Conservation (phyloP, 1,140 invertebrate species). For the Mercenaria mercenaria region DNA sequence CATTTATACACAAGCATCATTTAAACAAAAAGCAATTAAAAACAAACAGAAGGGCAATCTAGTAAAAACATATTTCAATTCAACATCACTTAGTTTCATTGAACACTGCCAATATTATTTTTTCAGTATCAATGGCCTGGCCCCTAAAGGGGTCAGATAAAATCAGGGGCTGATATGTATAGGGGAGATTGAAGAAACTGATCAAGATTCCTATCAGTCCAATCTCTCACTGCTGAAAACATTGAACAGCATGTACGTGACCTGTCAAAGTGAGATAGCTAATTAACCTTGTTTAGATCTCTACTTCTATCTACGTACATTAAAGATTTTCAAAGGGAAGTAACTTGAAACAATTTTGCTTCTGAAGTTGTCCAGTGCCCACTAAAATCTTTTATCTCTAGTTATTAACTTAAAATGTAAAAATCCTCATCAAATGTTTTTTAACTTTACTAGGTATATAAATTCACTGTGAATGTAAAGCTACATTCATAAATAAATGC, state of each 20-base stretch:
- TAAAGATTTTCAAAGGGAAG: background rate
- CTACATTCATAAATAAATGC: no score
- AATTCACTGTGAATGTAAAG: no score
- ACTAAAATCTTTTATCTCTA: no score
- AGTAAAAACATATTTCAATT: slow-evolving; percentile 36
- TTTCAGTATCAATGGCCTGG: slow-evolving; percentile 10
- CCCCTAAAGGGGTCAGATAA: slow-evolving; percentile 15
- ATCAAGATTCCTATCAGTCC: background rate
- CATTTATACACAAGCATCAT: background rate
- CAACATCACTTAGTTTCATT: slow-evolving; percentile 41
- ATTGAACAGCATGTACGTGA: slow-evolving; percentile 17
- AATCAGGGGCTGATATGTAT: background rate
- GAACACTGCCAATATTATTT: slow-evolving; percentile 51
- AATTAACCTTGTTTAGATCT: background rate
- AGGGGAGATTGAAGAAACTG: slow-evolving; percentile 12
- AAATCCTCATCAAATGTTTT: no score
- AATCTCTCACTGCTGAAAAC: background rate
- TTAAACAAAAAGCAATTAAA: slow-evolving; percentile 38
- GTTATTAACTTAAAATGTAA: no score
- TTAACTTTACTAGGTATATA: no score
- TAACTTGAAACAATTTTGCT: background rate
- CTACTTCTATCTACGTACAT: no score
- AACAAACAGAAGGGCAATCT: slow-evolving; percentile 4
- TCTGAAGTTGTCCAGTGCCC: no score
- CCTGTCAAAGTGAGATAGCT: background rate